Conservation (phyloP, 2,113 vertebrate genomes). For the Xerus inauris region DNA sequence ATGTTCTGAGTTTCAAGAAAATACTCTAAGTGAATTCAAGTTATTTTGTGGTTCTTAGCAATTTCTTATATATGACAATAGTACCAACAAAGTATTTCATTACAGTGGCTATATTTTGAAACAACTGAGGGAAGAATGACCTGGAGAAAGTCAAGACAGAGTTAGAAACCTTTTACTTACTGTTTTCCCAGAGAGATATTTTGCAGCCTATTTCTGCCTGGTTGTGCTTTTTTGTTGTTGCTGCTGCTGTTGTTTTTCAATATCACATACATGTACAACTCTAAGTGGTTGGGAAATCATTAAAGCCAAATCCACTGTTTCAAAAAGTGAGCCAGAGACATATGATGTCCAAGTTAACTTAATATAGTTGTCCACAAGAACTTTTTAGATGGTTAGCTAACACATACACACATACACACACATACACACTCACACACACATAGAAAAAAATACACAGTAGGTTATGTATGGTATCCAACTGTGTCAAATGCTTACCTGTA, state of each 20-base stretch:
- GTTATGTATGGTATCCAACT: background rate
- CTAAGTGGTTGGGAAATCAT: background rate
- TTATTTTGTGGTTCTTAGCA: background rate
- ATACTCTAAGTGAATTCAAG: background rate
- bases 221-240: background rate
- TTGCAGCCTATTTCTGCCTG: background rate
- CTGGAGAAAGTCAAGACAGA: background rate
- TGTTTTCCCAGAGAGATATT: background rate
- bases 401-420: background rate
- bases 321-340: background rate
- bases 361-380: background rate
- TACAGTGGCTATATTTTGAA: background rate
- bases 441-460: background rate
- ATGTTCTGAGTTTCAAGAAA: background rate
- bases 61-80: background rate
- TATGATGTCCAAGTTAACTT: background rate
- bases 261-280: too few species aligned
- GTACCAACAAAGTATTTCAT: background rate
- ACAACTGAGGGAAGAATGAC: background rate
- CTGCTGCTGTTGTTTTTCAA: background rate
- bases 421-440: background rate
- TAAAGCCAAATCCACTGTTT: background rate
- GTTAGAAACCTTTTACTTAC: background rate
- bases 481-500: background rate
- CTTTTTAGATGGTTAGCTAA: background rate